phyloP scores from a whole-genome alignment of 2,113 vertebrate species.

The Castor canadensis region DNA sequence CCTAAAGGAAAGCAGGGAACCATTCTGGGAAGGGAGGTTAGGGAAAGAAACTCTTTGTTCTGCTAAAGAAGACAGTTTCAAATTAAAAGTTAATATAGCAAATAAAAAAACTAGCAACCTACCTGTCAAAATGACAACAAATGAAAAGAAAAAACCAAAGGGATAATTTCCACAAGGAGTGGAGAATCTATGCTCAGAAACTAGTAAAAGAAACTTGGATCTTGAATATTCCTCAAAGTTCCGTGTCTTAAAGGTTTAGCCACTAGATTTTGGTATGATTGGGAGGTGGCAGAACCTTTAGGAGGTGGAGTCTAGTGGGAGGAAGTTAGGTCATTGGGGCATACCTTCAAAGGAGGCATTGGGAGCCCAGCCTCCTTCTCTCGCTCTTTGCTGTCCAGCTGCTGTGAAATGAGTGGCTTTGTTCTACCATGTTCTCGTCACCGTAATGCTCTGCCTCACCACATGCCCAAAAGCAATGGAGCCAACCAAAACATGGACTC shows the following conservation, averaged over 20 bases:
- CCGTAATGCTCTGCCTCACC: background rate
- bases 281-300: background rate
- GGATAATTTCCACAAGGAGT: background rate
- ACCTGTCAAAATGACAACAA: slow-evolving; percentile 58
- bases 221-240: background rate
- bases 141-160: slow-evolving; percentile 19
- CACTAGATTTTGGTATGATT: background rate
- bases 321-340: background rate
- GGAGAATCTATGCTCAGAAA: background rate
- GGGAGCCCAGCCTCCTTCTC: background rate
- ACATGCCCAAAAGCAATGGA: background rate
- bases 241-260: background rate
- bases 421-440: background rate
- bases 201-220: background rate
- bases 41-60: slow-evolving; percentile 17
- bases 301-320: background rate
- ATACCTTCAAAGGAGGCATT: background rate
- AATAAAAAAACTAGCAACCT: slow-evolving; percentile 23
- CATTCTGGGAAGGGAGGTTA: slow-evolving; percentile 53
- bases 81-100: slow-evolving; percentile 42
- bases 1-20: slow-evolving; percentile 73
- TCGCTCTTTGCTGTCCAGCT: background rate
- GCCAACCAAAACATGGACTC: background rate
- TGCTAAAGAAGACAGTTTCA: slow-evolving; percentile 53
- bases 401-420: background rate